Conservation (phyloP, 2,113 vertebrate species). For the Sclerurus mexicanus region DNA sequence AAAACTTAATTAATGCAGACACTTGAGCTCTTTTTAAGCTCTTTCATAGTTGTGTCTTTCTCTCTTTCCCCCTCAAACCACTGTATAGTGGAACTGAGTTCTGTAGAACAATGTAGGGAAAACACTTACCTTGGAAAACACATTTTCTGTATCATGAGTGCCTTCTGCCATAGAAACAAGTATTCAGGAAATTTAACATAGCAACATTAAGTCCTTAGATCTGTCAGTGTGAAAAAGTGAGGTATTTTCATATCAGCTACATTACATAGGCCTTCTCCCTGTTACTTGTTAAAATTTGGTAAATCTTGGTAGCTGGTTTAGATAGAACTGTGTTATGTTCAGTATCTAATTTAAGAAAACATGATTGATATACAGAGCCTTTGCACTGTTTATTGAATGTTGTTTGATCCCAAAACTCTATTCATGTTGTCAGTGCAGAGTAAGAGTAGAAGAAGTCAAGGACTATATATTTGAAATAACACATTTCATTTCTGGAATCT, state of each 20-base stretch:
- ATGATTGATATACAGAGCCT: neutral
- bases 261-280: neutral
- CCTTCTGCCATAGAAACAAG: neutral
- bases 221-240: neutral
- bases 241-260: neutral
- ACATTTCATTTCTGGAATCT: neutral
- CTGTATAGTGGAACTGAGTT: neutral
- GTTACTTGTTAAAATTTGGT: neutral
- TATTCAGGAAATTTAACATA: neutral
- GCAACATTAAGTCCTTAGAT: neutral
- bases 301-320: neutral
- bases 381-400: neutral
- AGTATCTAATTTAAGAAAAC: neutral
- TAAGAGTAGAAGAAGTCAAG: neutral
- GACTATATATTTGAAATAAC: neutral
- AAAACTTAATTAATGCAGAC: neutral
- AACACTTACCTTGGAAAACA: neutral
- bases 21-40: neutral
- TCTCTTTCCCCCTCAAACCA: neutral
- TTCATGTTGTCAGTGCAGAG: neutral
- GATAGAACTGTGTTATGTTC: neutral
- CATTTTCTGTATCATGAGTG: rapidly evolving
- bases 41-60: neutral
- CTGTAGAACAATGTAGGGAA: neutral
- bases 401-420: neutral